Conservation (phyloP, 2,888 invertebrate genomes). For the Colostygia pectinataria region DNA sequence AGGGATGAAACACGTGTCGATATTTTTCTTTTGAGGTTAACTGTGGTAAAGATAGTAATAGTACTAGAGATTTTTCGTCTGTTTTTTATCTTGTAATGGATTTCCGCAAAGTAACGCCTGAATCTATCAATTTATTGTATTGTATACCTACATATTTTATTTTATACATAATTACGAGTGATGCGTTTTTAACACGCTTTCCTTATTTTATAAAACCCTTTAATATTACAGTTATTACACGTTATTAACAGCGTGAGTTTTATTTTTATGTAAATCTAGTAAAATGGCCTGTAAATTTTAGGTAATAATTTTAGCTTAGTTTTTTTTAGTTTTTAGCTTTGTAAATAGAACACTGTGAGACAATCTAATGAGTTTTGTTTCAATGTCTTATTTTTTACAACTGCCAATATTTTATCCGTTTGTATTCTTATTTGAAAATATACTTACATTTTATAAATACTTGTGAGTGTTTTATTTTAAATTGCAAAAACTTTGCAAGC, state of each 20-base stretch:
- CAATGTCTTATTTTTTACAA: constrained; percentile 34
- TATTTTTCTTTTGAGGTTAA: too few species aligned
- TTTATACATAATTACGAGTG: too few species aligned
- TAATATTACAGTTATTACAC: constrained; percentile 34
- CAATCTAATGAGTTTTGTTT: constrained; percentile 36
- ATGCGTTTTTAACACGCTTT: too few species aligned
- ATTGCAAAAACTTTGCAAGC: too few species aligned
- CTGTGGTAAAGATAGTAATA: too few species aligned
- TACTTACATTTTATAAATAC: constrained; percentile 61
- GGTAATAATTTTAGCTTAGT: constrained; percentile 49
- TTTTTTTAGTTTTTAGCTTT: constrained; percentile 38
- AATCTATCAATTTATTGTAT: too few species aligned
- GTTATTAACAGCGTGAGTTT: constrained; percentile 54
- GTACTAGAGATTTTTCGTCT: too few species aligned
- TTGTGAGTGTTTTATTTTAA: too few species aligned
- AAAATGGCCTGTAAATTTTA: constrained; percentile 73
- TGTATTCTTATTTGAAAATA: constrained; percentile 71
- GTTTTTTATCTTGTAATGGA: too few species aligned
- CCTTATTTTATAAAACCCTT: constrained; percentile 18
- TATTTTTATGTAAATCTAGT: constrained; percentile 51
- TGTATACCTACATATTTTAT: too few species aligned
- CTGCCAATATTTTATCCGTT: constrained; percentile 68
- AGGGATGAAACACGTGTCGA: too few species aligned
- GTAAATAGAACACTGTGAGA: constrained; percentile 34
- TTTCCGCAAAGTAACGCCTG: too few species aligned